Percentiles rank a stretch among this genome's conserved stretches.
These are phyloP conservation scores for Actinia tenebrosa DNA, from an alignment of 64 coral and sea anemone species.

Conservation along the genomic window DNA sequence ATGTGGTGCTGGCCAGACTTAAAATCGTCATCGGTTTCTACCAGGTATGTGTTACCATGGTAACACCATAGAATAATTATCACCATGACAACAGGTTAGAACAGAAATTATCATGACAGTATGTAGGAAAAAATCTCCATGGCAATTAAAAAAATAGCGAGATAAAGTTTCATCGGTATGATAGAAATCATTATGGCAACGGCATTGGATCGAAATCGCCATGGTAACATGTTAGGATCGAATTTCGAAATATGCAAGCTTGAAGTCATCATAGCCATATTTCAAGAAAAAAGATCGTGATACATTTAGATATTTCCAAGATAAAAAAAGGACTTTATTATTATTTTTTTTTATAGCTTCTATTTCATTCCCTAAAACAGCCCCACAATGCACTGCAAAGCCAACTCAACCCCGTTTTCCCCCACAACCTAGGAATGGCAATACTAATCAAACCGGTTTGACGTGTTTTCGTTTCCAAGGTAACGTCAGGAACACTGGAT, in stretches of 20 bases:
- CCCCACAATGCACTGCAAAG: too few relatives aligned
- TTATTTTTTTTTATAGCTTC: too few relatives aligned
- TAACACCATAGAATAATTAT: not conserved
- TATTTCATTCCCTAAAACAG: too few relatives aligned
- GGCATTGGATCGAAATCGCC: not conserved
- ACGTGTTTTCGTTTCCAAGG: conserved; percentile 21
- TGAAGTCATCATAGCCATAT: too few relatives aligned
- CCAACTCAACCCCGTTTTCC: too few relatives aligned
- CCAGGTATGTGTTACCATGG: conserved; percentile 26
- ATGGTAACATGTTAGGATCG: not conserved
- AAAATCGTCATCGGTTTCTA: conserved; percentile 61
- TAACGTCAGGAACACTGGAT: conserved; percentile 72
- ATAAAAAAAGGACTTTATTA: too few relatives aligned
- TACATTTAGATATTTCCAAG: too few relatives aligned
- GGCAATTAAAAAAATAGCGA: not conserved
- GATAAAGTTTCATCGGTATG: too few relatives aligned
- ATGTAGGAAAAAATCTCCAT: not conserved
- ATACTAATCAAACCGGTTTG: not conserved
- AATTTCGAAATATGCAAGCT: too few relatives aligned
- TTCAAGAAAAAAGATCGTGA: too few relatives aligned
- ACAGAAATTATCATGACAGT: not conserved
- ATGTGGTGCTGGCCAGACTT: conserved; percentile 43
- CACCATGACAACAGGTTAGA: not conserved
- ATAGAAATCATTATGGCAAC: too few relatives aligned
- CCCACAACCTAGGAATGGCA: too few relatives aligned